Evolutionary conservation across 2,888 invertebrate genomes (phyloP), one percentile per base, ranked within the genome.

Genomic region (Dolichomitus sp.): DNA sequence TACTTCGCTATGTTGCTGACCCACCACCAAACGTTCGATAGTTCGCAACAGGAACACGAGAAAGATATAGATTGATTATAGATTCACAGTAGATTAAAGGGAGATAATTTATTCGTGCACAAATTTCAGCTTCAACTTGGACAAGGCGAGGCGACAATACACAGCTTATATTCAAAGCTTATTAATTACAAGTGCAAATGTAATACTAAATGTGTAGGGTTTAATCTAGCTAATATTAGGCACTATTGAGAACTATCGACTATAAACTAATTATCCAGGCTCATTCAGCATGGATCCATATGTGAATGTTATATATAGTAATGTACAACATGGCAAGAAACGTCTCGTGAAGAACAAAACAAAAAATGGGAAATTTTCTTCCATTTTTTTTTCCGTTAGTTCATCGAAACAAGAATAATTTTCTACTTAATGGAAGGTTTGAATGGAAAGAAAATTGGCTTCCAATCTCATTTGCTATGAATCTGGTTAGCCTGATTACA

Each of bases 31-130:
- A 57, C 57, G 54, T 4, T 45, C 45, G 59, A 19, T 48, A 27
- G 59, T 61, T 72, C 48, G 33, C 72, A 61, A 72, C 72, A 61
- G 59, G 59, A 61, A 61, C 72, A 72, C 17, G 73, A 48, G 48
- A 48, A 61, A 48, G 73, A 61, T 45, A 59, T 37, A 61, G 73
- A 73, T 48, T 50, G 73, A 73, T 73, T 72, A 59, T 59, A 30
- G 70, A 45, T 59, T 33, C 45, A 72, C 42, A 27, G 59, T 23
- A 54, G 61, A 61, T 37, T 33, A 14, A 50, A 61, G 19, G 61
- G 33, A 14, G 33, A 37, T 65, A 23, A 65, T 65, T 27, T 65
- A 65, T 45, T 23, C 45, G 7, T 4, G 27, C 14, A 2, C 12
- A 45, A 40, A 63, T 42, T 9, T 1, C 27, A 40, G 23, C 23